Conservation (phyloP, 1,140 invertebrate genomes). For the Bombus cullumanus region DNA sequence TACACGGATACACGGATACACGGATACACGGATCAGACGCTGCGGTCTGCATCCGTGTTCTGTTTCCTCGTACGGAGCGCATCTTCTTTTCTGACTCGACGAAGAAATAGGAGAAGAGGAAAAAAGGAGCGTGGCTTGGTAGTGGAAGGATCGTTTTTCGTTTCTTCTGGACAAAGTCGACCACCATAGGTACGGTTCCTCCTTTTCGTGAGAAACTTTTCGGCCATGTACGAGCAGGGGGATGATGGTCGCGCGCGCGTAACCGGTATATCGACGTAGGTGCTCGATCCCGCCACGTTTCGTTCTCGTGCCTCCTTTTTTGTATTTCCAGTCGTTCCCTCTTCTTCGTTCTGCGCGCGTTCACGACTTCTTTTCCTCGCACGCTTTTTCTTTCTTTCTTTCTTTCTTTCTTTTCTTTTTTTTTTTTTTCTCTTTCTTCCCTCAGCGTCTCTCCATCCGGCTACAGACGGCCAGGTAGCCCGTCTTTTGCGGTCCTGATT, state of each 20-base stretch:
- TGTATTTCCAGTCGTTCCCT: neutral
- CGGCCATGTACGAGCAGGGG: neutral
- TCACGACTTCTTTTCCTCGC: conserved; percentile 1
- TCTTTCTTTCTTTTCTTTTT: no score
- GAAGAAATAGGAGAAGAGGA: conserved; percentile 35
- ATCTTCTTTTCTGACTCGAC: conserved; percentile 10
- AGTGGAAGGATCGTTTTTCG: conserved; percentile 44
- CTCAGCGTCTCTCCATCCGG: neutral
- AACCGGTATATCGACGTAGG: conserved; percentile 40
- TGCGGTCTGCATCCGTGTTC: neutral
- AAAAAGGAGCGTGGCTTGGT: neutral
- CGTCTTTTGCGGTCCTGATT: conserved; percentile 30
- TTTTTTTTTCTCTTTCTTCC: no score
- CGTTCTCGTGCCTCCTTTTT: conserved; percentile 21
- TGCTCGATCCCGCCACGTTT: conserved; percentile 29
- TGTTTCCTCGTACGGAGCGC: neutral
- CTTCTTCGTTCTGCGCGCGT: neutral
- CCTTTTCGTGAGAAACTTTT: conserved; percentile 46
- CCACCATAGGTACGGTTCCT: conserved; percentile 1
- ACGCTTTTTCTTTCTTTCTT: no score
- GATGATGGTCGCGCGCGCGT: conserved; percentile 24
- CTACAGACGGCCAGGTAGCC: conserved; percentile 5
- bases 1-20: no score
- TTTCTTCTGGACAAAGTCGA: conserved; percentile 26
- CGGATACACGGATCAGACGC: neutral